Conservation (phyloP, 2,113 vertebrate genomes). For the Centropus unirufus region DNA sequence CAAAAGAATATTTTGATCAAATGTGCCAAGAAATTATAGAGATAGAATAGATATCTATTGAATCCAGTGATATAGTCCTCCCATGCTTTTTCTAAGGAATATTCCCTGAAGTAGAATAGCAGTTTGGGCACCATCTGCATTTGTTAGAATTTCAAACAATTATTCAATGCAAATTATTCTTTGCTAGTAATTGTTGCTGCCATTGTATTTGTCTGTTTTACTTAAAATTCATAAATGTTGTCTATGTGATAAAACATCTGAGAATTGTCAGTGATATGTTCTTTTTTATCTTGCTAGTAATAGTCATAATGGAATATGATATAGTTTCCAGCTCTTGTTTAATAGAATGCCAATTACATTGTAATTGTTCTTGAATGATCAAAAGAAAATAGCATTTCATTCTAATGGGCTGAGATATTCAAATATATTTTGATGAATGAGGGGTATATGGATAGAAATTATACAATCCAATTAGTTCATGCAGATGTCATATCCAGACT, state of each 20-base stretch:
- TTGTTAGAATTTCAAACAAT: slow-evolving; percentile 54
- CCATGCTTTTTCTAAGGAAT: background rate
- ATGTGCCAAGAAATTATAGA: background rate
- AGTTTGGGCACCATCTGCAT: slow-evolving; percentile 46
- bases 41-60: background rate
- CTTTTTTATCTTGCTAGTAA: background rate
- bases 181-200: slow-evolving; percentile 42
- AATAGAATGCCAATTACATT: background rate
- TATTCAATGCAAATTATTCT: slow-evolving; percentile 19
- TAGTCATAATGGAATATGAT: background rate
- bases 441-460: background rate
- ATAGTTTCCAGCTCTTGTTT: background rate
- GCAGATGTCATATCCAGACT: background rate
- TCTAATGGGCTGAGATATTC: background rate
- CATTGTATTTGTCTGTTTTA: slow-evolving; percentile 45
- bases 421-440: background rate
- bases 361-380: background rate
- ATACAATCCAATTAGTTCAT: background rate
- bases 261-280: background rate
- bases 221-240: slow-evolving; percentile 7
- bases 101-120: slow-evolving; percentile 16
- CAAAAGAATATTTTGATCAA: background rate
- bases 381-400: background rate
- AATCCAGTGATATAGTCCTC: slow-evolving; percentile 7
- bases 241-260: background rate